Base-by-base conservation (phyloP, 1,140 invertebrate species). In the Hyles euphorbiae region DNA sequence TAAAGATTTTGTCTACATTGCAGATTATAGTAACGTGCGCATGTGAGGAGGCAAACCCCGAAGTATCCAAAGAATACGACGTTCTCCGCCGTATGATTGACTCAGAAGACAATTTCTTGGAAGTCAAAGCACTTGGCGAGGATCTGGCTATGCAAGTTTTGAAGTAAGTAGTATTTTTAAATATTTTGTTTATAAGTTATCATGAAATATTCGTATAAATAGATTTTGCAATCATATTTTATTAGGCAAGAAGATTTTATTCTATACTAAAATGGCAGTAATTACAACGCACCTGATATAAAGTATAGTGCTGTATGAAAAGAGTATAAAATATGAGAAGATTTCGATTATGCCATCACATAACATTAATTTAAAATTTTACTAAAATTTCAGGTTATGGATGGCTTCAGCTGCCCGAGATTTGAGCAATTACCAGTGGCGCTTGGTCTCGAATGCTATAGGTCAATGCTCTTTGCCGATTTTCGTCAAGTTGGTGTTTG, bases 401-500 rank as follows among this genome's bases (percentile, higher is more conserved):
- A 96, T 99, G 93, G 93, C 94, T 74, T 95, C 95, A n/a, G 96
- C 94, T 0, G 95, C 95, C 57, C 90, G 98, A 45, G 96, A 98
- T 77, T 83, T 98, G 2, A 96, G 94, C 70, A 95, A 97, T 86
- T 95, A 98, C 81, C 98, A 99, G 80, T 99, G 97, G 97, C 91
- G 95, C 52, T 87, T 99, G 8, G 98, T 99, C 0, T 95, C 96
- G 32, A 98, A 98, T 77, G 97, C 95, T 1, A 95, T 99, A 47
- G 94, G 93, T 8, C 95, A 96, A 72, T 99, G 98, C 79, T 99
- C 97, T 3, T 88, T 99, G 49, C 98, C 98, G 0, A 97, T 99
- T 44, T 99, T 99, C 78, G 97, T 99, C 0, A 99, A 99, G 89
- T 89, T 99, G 12, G 97, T 99, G 0, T 98, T 98, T 88, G 97